These are phyloP conservation scores for Enoplolaimus lenunculus DNA, from an alignment of 2,888 invertebrate species.

Conservation along the genomic window DNA sequence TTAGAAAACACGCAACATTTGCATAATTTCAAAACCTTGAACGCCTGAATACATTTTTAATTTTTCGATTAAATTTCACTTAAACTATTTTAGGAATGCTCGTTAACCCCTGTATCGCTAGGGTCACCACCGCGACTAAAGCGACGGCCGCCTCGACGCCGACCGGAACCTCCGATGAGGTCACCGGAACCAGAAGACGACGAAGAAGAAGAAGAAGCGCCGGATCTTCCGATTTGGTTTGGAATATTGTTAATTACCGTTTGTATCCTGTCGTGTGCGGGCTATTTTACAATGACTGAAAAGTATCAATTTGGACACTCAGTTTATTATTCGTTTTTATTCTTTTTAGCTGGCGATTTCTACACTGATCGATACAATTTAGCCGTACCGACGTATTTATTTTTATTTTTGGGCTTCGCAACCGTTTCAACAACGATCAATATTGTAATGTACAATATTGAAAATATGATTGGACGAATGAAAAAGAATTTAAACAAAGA, in stretches of 20 bases:
- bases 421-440: conserved; percentile 3
- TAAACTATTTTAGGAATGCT: too few relatives aligned
- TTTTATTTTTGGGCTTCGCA: background rate
- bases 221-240: background rate
- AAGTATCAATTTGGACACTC: background rate
- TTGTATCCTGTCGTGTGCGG: background rate
- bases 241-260: background rate
- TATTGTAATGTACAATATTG: conserved; percentile 1
- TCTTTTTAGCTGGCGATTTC: conserved; percentile 3
- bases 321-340: background rate
- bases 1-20: too few relatives aligned
- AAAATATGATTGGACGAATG: background rate
- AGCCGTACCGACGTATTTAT: background rate
- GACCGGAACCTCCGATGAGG: too few relatives aligned
- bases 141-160: too few relatives aligned
- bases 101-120: too few relatives aligned
- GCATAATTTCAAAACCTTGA: too few relatives aligned
- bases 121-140: too few relatives aligned
- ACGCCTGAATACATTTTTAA: too few relatives aligned
- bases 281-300: background rate
- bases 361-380: background rate
- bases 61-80: too few relatives aligned
- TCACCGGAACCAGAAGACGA: too few relatives aligned
- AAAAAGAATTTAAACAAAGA: background rate
- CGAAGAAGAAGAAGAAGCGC: conserved; percentile 1